Conservation (phyloP, 2,888 invertebrate genomes). For the Acanthosepion pharaonis region DNA sequence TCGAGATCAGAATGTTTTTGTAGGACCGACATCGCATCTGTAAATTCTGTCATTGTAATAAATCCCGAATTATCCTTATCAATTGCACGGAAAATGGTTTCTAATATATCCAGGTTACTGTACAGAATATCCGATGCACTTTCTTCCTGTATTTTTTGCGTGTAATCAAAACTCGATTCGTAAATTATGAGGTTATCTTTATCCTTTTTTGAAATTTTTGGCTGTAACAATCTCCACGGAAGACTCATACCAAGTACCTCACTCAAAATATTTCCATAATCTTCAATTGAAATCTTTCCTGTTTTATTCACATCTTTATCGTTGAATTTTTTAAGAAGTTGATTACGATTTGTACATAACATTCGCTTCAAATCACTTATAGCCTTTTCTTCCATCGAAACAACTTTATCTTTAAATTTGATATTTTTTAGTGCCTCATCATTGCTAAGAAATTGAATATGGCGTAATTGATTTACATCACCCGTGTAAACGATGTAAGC, state of each 20-base stretch:
- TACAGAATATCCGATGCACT: not conserved
- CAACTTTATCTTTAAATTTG: slow-evolving; percentile 54
- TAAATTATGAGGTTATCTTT: slow-evolving; percentile 81
- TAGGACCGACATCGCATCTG: slow-evolving; percentile 88
- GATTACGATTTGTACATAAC: not conserved
- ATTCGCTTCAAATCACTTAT: not conserved
- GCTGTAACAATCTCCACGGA: slow-evolving; percentile 90
- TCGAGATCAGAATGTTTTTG: slow-evolving; percentile 85
- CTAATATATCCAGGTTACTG: slow-evolving; percentile 87
- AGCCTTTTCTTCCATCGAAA: not conserved
- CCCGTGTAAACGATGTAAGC: slow-evolving; percentile 84
- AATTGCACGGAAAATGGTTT: slow-evolving; percentile 92
- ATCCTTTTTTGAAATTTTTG: slow-evolving; percentile 83
- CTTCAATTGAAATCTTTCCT: slow-evolving; percentile 85
- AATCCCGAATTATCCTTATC: slow-evolving; percentile 91
- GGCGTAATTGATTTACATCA: slow-evolving; percentile 80
- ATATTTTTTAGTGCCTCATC: slow-evolving; percentile 60
- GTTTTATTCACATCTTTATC: slow-evolving; percentile 48
- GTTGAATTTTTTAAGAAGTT: not conserved
- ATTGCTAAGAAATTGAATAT: slow-evolving; percentile 84
- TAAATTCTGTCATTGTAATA: slow-evolving; percentile 92
- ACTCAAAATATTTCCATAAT: slow-evolving; percentile 91
- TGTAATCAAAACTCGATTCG: slow-evolving; percentile 76
- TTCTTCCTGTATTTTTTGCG: not conserved
- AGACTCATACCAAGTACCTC: slow-evolving; percentile 84